These are phyloP conservation scores for Julus scandinavius DNA, from an alignment of 2,888 invertebrate genomes.

Conservation along the genomic window DNA sequence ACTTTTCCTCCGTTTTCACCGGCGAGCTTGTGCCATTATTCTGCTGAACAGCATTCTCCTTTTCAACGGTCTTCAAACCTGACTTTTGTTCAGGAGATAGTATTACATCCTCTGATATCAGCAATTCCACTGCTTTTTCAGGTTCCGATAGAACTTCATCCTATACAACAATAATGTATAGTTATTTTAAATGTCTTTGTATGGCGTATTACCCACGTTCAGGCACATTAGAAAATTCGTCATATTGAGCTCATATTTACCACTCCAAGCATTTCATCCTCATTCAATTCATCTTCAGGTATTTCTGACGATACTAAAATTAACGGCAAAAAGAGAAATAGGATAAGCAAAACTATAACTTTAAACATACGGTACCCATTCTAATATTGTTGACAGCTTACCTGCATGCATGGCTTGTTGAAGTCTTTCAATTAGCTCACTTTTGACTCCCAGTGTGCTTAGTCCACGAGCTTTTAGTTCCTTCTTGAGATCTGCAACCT, in stretches of 20 bases:
- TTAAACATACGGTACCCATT: neutral
- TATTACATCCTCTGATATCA: conserved; percentile 48
- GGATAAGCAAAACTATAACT: neutral
- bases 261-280: conserved; percentile 53
- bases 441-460: conserved; percentile 48
- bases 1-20: neutral
- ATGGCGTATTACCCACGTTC: too few species aligned
- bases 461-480: conserved; percentile 41
- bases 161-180: neutral
- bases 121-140: conserved; percentile 28
- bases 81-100: conserved; percentile 7
- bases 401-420: neutral
- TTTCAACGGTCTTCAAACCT: neutral
- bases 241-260: neutral
- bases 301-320: conserved; percentile 40
- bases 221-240: neutral
- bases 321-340: neutral
- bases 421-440: conserved; percentile 47
- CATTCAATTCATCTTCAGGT: conserved; percentile 47
- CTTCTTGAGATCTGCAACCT: conserved; percentile 53
- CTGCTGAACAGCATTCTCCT: conserved; percentile 28
- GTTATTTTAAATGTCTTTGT: too few species aligned
- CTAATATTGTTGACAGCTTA: neutral
- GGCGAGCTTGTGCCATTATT: neutral
- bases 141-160: conserved; percentile 47